Conservation (phyloP, 53 echinoderm and acorn worm species). For the Astropecten irregularis region DNA sequence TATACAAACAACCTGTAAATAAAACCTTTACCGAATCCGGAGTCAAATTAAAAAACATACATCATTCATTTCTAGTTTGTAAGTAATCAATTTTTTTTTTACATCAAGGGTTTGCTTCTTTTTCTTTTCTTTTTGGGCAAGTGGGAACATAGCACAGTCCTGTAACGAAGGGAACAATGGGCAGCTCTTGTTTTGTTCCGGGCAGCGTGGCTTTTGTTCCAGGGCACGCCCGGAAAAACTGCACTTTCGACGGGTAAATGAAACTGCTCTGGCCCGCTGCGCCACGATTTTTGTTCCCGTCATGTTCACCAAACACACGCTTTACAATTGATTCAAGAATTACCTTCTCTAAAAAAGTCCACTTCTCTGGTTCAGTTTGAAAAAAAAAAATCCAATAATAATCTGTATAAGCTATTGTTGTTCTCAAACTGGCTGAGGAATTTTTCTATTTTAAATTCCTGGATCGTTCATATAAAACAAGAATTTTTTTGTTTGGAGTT, state of each 20-base stretch:
- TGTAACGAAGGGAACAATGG: background rate
- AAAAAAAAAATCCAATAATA: background rate
- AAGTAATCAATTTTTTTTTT: too few relatives aligned
- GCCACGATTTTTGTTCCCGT: background rate
- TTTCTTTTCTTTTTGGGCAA: too few relatives aligned
- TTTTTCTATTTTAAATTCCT: background rate
- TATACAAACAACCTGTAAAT: too few relatives aligned
- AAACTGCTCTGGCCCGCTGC: background rate
- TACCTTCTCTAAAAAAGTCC: background rate
- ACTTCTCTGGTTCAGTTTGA: background rate
- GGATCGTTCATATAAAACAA: background rate
- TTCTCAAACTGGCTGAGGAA: background rate
- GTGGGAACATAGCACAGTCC: too few relatives aligned
- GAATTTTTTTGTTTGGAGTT: too few relatives aligned
- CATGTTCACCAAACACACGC: constrained; percentile 28
- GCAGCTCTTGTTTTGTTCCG: background rate
- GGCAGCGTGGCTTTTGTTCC: constrained; percentile 19
- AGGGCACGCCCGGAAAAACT: background rate
- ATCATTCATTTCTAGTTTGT: too few relatives aligned
- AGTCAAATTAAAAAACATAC: too few relatives aligned
- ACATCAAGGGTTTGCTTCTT: too few relatives aligned
- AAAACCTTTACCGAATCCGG: too few relatives aligned
- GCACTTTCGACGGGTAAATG: constrained; percentile 11
- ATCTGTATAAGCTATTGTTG: background rate
- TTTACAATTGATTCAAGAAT: background rate